Base-by-base conservation (phyloP, 2,888 invertebrate genomes). In the Aleiodes alternator region DNA sequence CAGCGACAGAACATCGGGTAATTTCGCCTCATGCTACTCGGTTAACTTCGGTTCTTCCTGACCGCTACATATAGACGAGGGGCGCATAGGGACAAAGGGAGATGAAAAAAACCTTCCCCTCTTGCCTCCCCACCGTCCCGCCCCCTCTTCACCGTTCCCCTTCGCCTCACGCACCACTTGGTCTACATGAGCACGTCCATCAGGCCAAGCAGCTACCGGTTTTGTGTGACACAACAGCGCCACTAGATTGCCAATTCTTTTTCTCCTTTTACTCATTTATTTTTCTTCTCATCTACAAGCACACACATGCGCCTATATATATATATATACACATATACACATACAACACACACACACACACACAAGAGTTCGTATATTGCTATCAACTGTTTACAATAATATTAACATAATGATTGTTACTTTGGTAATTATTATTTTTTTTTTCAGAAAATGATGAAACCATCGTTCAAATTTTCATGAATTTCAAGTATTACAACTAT, bases 1-100 rank as follows among this genome's bases (percentile, higher is more conserved):
- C 84, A 83, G 81, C 77, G 79, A 80, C 76, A 76, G 73, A 76
- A 74, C 77, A 78, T 85, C 86, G 86, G 81, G 12, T 53, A 59
- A 74, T 71, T 78, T 82, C 85, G 86, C 69, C 57, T 23, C 69
- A 56, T 69, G 72, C 69, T 38, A 38, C 55, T 80, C 77, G 78
- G 76, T 66, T 66, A 77, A 72, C 69, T 53, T 80, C 79, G 78
- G 78, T 48, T 48, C 43, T 73, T 72, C 78, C 64, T 64, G 64
- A 64, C 64, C 64, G 64, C 43, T 64, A 23, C 43, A 14, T 48
- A 4, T 64, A 64, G 64, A 64, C 48, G 64, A 43, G 64, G 64
- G 64, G 64, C 64, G 64, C 64, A 64, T 64, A 64, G 64, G 64
- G 64, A 64, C 64, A 64, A 64, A 64, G 64, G 64, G 64, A 64